Evolutionary conservation across 2,888 invertebrate species (phyloP), one percentile per base, ranked within the genome.

Genomic region (Phania funesta): DNA sequence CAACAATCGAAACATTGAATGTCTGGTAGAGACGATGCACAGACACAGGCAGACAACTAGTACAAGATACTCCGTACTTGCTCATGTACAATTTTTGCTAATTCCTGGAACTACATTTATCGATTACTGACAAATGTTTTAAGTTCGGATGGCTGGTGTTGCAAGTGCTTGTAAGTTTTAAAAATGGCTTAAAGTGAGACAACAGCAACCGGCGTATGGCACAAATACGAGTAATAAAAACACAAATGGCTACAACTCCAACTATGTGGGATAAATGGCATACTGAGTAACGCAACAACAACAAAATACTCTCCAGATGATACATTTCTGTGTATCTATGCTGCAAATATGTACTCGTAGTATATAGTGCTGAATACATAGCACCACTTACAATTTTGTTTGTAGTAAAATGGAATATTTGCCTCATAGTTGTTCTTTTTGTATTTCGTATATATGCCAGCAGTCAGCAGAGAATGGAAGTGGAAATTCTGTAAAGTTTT

Each of bases 31-130:
- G 64, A 64, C 56, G 26, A 38, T 32, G 20, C 60, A 60, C 65
- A 65, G 74, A 75, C 64, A 58, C 46, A 48, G 46, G 18, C 65
- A 54, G 65, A 56, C 35, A 64, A 29, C 13, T n/a, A n/a, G n/a
- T 32, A 20, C 46, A 13, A 41, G 11, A 62, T 52, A 54, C 54
- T 32, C n/a, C 35, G 18, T 52, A 11, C 8, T 52, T 41, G 29
- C 54, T 32, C 7, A 29, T 46, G 38, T 60, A 3, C 26, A 48
- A 38, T 48, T 29, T 71, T 35, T 64, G 54, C 46, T 48, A 73
- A 77, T 77, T 81, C 81, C 73, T 76, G 81, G 73, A 81, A 77
- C 56, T 68, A 29, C 67, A 77, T 62, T 81, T 81, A 81, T 81
- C 81, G 76, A 77, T 81, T 81, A 48, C 73, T 56, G 60, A 50